phyloP scores from a whole-genome alignment of 2,888 invertebrate species.

The Gisinianus flammeolus region DNA sequence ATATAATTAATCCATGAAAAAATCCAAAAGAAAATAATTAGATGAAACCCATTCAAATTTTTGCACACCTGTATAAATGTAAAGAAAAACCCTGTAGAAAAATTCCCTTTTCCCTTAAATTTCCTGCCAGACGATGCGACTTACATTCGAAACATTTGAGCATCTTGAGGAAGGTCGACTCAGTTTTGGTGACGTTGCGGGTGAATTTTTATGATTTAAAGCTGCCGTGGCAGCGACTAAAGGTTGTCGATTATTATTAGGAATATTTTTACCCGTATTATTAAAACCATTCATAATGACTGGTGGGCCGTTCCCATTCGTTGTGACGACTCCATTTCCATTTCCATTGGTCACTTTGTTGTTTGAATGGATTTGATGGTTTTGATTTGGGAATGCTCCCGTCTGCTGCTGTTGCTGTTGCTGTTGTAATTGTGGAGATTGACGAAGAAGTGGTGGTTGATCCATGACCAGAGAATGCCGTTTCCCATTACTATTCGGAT shows the following conservation, averaged over 20 bases:
- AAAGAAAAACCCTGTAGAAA: not conserved
- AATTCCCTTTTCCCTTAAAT: no score
- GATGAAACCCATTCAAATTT: not conserved
- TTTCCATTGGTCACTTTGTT: not conserved
- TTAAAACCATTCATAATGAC: not conserved
- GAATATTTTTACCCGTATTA: conserved; percentile 4
- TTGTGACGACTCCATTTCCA: not conserved
- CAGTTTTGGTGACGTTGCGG: conserved; percentile 63
- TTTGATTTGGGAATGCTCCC: not conserved
- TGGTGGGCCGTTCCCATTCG: conserved; percentile 5
- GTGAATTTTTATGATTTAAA: conserved; percentile 30
- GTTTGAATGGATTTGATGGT: not conserved
- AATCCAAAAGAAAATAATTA: not conserved
- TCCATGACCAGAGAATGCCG: not conserved
- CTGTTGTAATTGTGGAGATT: not conserved
- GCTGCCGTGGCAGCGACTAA: conserved; percentile 12
- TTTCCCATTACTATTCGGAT: not conserved
- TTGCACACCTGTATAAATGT: not conserved
- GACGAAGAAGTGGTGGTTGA: not conserved
- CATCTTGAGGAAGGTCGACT: conserved; percentile 66
- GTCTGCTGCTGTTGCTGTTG: not conserved
- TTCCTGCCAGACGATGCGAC: no score
- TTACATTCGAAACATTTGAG: conserved; percentile 64
- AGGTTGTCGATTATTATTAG: conserved; percentile 18
- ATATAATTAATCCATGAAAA: not conserved